Base-by-base conservation (phyloP, 2,888 invertebrate genomes). In the Aphidoletes aphidimyza region DNA sequence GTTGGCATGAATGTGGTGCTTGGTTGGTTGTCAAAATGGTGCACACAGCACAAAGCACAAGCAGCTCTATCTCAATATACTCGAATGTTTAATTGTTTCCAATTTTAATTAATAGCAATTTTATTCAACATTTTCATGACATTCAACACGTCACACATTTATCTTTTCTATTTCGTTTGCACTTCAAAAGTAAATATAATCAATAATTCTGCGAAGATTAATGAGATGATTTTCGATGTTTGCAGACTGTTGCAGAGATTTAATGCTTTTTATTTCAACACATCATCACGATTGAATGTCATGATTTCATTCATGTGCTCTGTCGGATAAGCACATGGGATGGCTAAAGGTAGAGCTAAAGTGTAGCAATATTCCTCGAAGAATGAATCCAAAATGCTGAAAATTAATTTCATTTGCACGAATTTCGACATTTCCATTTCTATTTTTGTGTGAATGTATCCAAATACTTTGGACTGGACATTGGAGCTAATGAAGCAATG, bases 31-130 rank as follows among this genome's bases (percentile, higher is more conserved):
- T n/a, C n/a, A n/a, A n/a, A n/a, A n/a, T n/a, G n/a, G n/a, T n/a
- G n/a, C n/a, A n/a, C n/a, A n/a, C n/a, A n/a, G n/a, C n/a, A n/a
- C n/a, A n/a, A n/a, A n/a, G n/a, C n/a, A n/a, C n/a, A n/a, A n/a
- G n/a, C n/a, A n/a, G n/a, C n/a, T n/a, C n/a, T 54, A 54, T 22
- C 22, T 54, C 54, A 22, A 19, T 9, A 47, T 47, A 47, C 47
- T n/a, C 22, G 54, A 3, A 14, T 14, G 22, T 69, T 34, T 34
- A 34, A 69, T 69, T 69, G 69, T 69, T 69, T 69, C 30, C 69
- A 30, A 30, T 69, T 69, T 69, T 69, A 69, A 69, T 69, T 69
- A 69, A 30, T 69, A 9, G 69, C 69, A 30, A 69, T 69, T 69
- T 69, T 30, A 69, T 69, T 69, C 69, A 69, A 30, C 34, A 69